These are phyloP conservation scores for Phycodurus eques DNA, from an alignment of 2,113 vertebrate species.

Conservation along the genomic window DNA sequence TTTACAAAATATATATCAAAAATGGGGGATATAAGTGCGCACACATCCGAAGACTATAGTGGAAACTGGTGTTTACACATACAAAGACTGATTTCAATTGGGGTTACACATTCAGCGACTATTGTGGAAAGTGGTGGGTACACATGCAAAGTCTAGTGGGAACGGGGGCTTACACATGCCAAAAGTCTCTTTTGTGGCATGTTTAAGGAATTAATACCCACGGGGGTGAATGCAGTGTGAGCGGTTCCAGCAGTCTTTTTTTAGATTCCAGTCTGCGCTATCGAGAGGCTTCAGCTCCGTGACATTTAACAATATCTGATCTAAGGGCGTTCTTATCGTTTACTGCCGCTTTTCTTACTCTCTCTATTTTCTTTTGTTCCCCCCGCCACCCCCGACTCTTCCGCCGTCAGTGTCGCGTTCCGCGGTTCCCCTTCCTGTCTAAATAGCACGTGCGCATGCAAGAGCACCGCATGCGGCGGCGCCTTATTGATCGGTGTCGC, in stretches of 20 bases:
- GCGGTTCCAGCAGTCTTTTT: conserved; percentile 8
- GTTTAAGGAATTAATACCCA: conserved; percentile 17
- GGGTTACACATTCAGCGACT: background rate
- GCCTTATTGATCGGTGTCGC: conserved; percentile 58
- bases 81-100: background rate
- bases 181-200: conserved; percentile 31
- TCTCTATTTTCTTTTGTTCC: conserved; percentile 20
- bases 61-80: too few relatives aligned
- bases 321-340: conserved; percentile 62
- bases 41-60: too few relatives aligned
- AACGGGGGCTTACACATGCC: conserved; percentile 8
- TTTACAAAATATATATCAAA: too few relatives aligned
- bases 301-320: conserved; percentile 75
- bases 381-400: conserved; percentile 10
- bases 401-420: conserved; percentile 28
- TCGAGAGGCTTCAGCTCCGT: conserved; percentile 56
- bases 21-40: too few relatives aligned
- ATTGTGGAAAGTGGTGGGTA: background rate
- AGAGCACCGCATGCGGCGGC: conserved; percentile 22
- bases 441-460: conserved; percentile 27
- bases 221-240: conserved; percentile 11
- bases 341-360: conserved; percentile 35
- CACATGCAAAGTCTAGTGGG: background rate
- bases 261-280: conserved; percentile 42
- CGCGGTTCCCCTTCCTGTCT: conserved; percentile 22